These are phyloP conservation scores for Champsocephalus esox DNA, from an alignment of 2,797 vertebrate species.

Conservation along the genomic window DNA sequence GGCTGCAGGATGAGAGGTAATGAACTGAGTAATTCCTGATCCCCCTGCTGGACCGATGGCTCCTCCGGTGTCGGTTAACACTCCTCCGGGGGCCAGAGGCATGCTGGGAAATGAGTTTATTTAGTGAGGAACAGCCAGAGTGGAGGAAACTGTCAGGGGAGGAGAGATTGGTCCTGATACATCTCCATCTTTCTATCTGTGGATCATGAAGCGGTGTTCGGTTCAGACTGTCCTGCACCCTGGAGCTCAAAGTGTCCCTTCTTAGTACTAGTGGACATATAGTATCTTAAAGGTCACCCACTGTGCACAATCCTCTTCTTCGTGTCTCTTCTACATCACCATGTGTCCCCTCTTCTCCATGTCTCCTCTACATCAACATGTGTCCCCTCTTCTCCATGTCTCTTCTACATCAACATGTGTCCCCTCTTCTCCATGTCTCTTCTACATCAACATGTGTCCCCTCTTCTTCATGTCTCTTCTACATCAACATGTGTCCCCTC, in stretches of 20 bases:
- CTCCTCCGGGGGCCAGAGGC: conserved; percentile 30
- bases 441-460: no score
- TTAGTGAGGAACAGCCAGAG: conserved; percentile 23
- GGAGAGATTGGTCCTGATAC: conserved; percentile 12
- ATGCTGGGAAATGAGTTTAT: conserved; percentile 44
- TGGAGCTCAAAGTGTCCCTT: conserved; percentile 13
- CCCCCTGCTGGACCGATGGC: conserved; percentile 62
- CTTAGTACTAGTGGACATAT: not conserved
- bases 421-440: no score
- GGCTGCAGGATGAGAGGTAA: conserved; percentile 76
- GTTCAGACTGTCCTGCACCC: not conserved
- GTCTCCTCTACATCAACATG: no score
- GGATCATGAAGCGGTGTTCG: not conserved
- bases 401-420: no score
- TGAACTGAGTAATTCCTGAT: conserved; percentile 77
- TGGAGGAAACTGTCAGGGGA: conserved; percentile 10
- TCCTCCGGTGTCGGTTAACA: conserved; percentile 35
- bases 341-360: no score
- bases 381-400: no score
- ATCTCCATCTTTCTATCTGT: conserved; percentile 7
- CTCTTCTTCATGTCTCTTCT: no score
- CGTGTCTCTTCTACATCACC: no score
- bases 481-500: no score
- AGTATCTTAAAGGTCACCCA: no score
- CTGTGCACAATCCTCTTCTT: no score